A percentile compares a stretch with the other conserved stretches of the same genome.
Conservation (phyloP, 2,797 vertebrate species). For the Sebastes alutus region DNA sequence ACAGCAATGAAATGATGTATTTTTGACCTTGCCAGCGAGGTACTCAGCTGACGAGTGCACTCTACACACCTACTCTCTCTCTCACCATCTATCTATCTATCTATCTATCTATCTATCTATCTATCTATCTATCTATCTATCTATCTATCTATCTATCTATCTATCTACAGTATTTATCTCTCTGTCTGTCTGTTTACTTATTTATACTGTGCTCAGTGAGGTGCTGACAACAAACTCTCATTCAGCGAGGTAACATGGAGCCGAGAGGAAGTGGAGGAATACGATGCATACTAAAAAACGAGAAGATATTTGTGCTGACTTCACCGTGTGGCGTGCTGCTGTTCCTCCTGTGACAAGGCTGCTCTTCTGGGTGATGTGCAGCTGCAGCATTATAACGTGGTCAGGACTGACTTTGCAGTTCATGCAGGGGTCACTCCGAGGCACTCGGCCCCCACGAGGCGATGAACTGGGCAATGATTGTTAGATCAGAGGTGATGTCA, state of each 20-base stretch:
- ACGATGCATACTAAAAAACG: constrained; percentile 16
- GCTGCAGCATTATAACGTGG: constrained; percentile 63
- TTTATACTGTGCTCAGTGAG: constrained; percentile 1
- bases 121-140: neutral
- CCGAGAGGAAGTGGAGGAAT: neutral
- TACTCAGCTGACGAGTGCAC: neutral
- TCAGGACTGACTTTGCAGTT: constrained; percentile 61
- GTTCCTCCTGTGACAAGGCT: constrained; percentile 40
- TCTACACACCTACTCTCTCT: neutral
- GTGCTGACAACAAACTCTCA: neutral
- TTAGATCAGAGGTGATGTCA: neutral
- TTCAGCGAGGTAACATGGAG: neutral
- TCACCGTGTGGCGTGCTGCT: constrained; percentile 4
- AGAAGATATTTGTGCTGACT: constrained; percentile 62
- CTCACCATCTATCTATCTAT: neutral
- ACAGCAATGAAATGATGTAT: neutral
- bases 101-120: constrained; percentile 5
- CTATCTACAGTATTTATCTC: neutral
- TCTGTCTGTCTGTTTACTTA: neutral
- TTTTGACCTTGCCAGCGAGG: neutral
- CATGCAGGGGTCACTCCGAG: constrained; percentile 24
- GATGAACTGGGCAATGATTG: neutral
- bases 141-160: neutral
- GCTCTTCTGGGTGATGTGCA: constrained; percentile 53
- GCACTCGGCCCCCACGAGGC: neutral